Evolutionary conservation across 2,113 vertebrate genomes (phyloP).

Genomic region (Corythaeola cristata): DNA sequence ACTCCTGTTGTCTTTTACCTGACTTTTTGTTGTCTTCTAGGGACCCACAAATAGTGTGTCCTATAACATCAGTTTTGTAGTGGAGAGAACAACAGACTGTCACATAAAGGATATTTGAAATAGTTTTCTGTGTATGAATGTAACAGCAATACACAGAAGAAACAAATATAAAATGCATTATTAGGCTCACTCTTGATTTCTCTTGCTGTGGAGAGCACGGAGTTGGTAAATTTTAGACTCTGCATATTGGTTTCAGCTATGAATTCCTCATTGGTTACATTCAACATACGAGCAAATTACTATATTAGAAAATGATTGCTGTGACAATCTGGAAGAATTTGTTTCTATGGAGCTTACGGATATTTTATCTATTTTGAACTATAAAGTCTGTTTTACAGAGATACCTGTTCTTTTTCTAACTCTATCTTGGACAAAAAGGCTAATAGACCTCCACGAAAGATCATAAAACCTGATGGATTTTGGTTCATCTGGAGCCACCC

Average conservation of each 20-base stretch:
- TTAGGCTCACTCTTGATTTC: neutral
- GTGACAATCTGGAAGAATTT: neutral
- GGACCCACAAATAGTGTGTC: neutral
- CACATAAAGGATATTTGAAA: neutral
- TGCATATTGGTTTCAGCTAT: neutral
- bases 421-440: neutral
- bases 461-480: neutral
- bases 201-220: neutral
- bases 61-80: neutral
- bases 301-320: neutral
- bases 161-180: neutral
- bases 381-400: neutral
- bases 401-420: neutral
- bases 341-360: neutral
- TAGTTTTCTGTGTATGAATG: neutral
- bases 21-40: neutral
- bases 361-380: neutral
- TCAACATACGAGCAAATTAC: neutral
- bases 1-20: neutral
- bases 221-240: neutral
- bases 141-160: neutral
- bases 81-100: neutral
- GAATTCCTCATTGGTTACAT: neutral
- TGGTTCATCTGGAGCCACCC: neutral
- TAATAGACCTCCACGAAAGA: neutral